Percentiles rank a stretch among this genome's conserved stretches.
These are phyloP conservation scores for Leptodactylus fallax DNA, from an alignment of 2,797 vertebrate species.

Conservation along the genomic window DNA sequence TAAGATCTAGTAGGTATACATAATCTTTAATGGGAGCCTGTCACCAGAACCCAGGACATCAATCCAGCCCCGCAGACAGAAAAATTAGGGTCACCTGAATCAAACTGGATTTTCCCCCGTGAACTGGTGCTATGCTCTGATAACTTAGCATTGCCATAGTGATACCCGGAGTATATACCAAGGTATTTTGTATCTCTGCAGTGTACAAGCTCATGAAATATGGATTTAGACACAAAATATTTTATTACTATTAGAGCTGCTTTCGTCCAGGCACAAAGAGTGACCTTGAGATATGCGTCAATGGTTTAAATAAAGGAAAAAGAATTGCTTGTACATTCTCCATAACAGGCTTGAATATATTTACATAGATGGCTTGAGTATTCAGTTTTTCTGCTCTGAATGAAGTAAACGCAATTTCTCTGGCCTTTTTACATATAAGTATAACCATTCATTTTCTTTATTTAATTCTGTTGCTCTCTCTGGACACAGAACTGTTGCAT, in stretches of 20 bases:
- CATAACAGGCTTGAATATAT: conserved; percentile 14
- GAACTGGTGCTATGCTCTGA: no score
- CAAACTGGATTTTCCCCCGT: no score
- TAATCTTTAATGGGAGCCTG: no score
- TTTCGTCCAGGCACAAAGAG: not conserved
- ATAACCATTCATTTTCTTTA: not conserved
- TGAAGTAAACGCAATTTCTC: not conserved
- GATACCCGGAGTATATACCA: not conserved
- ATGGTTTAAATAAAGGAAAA: not conserved
- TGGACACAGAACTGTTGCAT: not conserved
- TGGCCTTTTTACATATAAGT: not conserved
- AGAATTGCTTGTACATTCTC: not conserved
- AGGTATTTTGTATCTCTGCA: not conserved
- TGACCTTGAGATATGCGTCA: not conserved
- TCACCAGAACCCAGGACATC: no score
- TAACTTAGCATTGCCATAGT: no score
- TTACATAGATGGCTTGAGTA: not conserved
- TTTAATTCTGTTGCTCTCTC: not conserved
- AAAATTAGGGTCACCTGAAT: no score
- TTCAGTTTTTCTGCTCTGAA: not conserved
- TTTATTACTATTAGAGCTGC: not conserved
- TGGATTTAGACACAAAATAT: not conserved
- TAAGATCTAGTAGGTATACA: no score
- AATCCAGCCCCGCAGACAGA: no score
- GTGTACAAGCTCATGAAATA: not conserved